Base-by-base conservation (phyloP, 2,888 invertebrate species). In the Nasonia oneida region DNA sequence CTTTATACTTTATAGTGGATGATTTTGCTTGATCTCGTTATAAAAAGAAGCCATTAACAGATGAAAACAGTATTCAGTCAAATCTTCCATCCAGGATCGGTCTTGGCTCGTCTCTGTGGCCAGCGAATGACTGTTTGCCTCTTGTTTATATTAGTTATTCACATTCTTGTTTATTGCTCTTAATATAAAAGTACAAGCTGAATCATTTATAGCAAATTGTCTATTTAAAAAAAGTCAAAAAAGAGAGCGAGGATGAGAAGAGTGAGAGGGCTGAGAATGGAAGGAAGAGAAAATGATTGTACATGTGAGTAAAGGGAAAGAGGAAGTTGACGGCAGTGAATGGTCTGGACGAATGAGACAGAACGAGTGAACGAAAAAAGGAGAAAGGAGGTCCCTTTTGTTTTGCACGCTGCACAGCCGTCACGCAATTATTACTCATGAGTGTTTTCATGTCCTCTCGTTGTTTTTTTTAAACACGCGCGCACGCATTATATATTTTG, bases 321-420 rank as follows among this genome's bases (percentile, higher is more conserved):
- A 70, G 74, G 74, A 70, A 74, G 78, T 57, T 74, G 64, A 77
- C 50, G 64, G 37, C 23, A 77, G 57, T 39, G 57, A 79, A 8
- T 74, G 37, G 47, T 71, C 70, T 78, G 71, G 23, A 29, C 23
- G 53, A 53, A 10, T 47, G 37, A 53, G 33, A 23, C 8, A 67
- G 14, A 42, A 29, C 12, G n/a, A 79, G 37, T 50, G 61, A 76
- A 37, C 50, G 61, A 80, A 53, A 81, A 79, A 39, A 61, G 80
- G 77, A 83, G 71, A 75, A 80, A 89, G 89, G 88, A 29, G 70
- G 81, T 81, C 70, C 83, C 89, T 90, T 90, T 92, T 91, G 89
- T 92, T 92, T 90, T 93, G 93, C 93, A 93, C 93, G 93, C 90
- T 92, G 93, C 93, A 93, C 93, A 91, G 91, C 91, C 91, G 93